Conservation (phyloP, 2,113 vertebrate species). For the Cebidichthys violaceus region DNA sequence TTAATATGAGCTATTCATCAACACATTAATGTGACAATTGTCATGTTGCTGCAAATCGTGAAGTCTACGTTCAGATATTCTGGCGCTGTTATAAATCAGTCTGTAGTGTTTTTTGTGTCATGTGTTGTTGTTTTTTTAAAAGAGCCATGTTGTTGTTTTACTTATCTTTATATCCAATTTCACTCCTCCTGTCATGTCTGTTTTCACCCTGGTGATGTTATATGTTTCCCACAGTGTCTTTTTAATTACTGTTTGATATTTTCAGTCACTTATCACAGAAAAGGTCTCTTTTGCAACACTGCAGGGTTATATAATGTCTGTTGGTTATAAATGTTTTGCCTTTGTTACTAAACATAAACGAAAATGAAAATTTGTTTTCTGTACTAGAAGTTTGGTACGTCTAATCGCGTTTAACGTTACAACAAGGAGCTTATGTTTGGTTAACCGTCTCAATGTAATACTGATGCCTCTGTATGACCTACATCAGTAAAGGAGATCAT, state of each 20-base stretch:
- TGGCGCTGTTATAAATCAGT: neutral
- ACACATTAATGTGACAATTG: conserved; percentile 26
- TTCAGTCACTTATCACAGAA: neutral
- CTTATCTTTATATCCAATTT: neutral
- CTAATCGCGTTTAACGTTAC: neutral
- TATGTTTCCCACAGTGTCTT: neutral
- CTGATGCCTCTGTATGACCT: neutral
- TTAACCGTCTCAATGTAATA: neutral
- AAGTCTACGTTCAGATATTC: conserved; percentile 22
- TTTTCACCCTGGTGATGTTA: neutral
- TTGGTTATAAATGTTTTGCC: neutral
- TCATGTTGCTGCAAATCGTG: conserved; percentile 8
- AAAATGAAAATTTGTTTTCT: neutral
- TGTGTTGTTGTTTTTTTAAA: conserved; percentile 4
- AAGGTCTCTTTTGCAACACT: neutral
- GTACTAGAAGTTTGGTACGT: too few species aligned
- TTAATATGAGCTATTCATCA: conserved; percentile 35
- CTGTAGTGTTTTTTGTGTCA: conserved; percentile 2
- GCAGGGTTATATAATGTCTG: neutral
- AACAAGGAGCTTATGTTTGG: neutral
- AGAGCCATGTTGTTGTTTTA: neutral
- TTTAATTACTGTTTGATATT: neutral
- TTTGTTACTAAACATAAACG: neutral
- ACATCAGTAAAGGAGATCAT: neutral
- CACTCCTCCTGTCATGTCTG: neutral